Base-by-base conservation (phyloP, 2,797 vertebrate genomes). In the Hyperoplus lanceolatus region DNA sequence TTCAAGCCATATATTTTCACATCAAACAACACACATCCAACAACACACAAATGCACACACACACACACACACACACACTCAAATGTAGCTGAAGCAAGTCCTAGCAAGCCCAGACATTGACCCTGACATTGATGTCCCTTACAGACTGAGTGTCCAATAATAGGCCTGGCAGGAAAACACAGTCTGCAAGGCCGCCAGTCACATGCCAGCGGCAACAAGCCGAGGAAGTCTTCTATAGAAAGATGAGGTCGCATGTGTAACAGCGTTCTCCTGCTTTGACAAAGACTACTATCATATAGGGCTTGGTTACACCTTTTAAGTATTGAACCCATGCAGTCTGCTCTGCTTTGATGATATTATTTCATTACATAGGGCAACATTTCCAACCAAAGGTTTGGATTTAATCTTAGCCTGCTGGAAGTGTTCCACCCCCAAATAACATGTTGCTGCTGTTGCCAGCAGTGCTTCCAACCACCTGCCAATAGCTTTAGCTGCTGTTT, bases 401-500 rank as follows among this genome's bases (percentile, higher is more conserved):
- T 84, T 82, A 89, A 86, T 91, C 78, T 81, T 68, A 73, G 88
- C 55, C 70, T 79, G 75, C 82, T 91, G 90, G 87, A 90, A 68
- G 59, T 66, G 67, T 70, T 80, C 87, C 87, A 83, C 71, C 62
- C 49, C 87, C 81, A 82, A 86, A 92, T 86, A 82, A 84, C 81
- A 90, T 71, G 71, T 68, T 88, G 85, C 78, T 80, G 79, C 85
- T 82, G 80, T 84, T 84, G 91, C 88, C 86, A 88, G 83, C 63
- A 83, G 78, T 66, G 78, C 67, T 85, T 77, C 82, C 75, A 57
- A 82, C 87, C 93, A 93, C 90, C 92, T 93, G 93, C 91, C 90
- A 80, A 79, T 69, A 81, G 83, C 74, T 80, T 61, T 78, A 85
- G 83, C 89, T 90, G 84, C 87, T 73, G 86, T 83, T 81, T 82